phyloP scores from a whole-genome alignment of 2,113 vertebrate genomes.

The Hippopotamus amphibius region DNA sequence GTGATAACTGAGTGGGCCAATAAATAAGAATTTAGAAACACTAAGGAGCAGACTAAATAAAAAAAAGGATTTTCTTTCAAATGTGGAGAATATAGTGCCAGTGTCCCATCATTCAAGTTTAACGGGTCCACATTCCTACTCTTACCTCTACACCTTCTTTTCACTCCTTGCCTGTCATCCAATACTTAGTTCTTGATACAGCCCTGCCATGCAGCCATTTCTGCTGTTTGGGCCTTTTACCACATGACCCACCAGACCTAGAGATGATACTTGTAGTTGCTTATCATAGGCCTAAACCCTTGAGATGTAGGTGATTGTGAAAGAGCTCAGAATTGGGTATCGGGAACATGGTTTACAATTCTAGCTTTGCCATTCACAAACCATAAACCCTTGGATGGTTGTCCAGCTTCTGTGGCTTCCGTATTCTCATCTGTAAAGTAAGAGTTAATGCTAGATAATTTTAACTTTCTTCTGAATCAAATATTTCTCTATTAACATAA shows the following conservation, averaged over 20 bases:
- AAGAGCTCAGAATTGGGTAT: not conserved
- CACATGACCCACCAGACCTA: not conserved
- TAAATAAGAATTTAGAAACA: constrained; percentile 41
- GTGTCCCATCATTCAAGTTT: not conserved
- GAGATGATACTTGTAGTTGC: not conserved
- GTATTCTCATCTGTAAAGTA: not conserved
- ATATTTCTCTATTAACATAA: not conserved
- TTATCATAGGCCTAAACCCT: not conserved
- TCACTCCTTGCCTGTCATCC: not conserved
- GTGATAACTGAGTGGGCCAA: constrained; percentile 7
- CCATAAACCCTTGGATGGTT: not conserved
- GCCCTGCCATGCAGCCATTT: not conserved
- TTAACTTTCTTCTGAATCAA: not conserved
- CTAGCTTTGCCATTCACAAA: not conserved
- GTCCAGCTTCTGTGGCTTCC: not conserved
- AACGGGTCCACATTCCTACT: not conserved
- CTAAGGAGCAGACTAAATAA: not conserved
- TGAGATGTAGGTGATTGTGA: not conserved
- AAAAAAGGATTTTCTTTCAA: not conserved
- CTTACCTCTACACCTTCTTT: not conserved
- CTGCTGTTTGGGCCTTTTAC: not conserved
- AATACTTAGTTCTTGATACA: not conserved
- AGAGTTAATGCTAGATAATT: not conserved
- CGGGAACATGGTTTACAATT: not conserved
- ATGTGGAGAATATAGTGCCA: not conserved